Conservation (phyloP, 1,140 invertebrate species). For the Battus philenor region DNA sequence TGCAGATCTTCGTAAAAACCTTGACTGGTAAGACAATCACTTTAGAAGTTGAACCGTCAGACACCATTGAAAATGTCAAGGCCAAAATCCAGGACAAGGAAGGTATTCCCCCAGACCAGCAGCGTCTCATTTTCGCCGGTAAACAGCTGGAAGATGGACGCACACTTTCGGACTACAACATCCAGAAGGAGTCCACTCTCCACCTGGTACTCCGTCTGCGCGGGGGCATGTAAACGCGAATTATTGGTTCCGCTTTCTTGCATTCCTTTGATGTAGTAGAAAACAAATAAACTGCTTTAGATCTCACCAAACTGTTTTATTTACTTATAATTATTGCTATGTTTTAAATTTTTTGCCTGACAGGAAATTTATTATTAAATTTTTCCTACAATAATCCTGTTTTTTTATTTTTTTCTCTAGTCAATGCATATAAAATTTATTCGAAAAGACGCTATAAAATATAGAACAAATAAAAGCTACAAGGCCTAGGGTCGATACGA, state of each 20-base stretch:
- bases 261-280: constrained; percentile 9
- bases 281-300: constrained; percentile 15
- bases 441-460: too few relatives aligned
- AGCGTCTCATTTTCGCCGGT: background rate
- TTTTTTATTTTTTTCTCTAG: too few relatives aligned
- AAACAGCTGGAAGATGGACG: constrained; percentile 2
- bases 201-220: constrained; percentile 6
- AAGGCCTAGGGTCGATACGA: too few relatives aligned
- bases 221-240: background rate
- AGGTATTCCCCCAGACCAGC: constrained; percentile 5
- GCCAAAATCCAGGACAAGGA: constrained; percentile 6
- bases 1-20: constrained; percentile 7
- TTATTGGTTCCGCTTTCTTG: constrained; percentile 9
- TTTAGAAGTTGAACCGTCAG: background rate
- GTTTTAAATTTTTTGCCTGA: background rate
- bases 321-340: background rate
- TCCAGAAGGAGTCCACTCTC: constrained; percentile 8
- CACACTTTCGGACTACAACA: constrained; percentile 3
- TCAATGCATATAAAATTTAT: too few relatives aligned
- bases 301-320: constrained; percentile 9
- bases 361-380: background rate
- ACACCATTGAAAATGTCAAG: constrained; percentile 4
- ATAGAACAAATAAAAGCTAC: too few relatives aligned
- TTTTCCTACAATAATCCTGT: background rate
- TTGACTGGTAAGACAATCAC: constrained; percentile 2